Evolutionary conservation across 2,888 invertebrate genomes (phyloP).

Genomic region (Drosophila nigritarsus): DNA sequence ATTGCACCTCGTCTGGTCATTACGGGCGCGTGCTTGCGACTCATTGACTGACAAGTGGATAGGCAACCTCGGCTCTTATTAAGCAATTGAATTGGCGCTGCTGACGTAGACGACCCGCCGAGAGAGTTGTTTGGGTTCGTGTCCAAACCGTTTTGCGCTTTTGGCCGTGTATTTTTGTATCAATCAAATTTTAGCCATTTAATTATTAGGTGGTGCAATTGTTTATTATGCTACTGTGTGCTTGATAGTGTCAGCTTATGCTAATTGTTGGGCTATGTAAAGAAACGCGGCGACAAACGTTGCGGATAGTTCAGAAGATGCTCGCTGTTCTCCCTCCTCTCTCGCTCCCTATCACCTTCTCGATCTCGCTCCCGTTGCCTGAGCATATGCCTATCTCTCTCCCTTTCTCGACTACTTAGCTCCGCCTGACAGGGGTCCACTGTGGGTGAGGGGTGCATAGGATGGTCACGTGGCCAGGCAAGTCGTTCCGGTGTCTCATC

Average conservation of each 20-base stretch:
- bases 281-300: constrained; percentile 30
- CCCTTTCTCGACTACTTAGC: constrained; percentile 16
- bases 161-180: constrained; percentile 2
- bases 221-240: constrained; percentile 61
- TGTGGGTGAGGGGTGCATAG: constrained; percentile 5
- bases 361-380: constrained; percentile 12
- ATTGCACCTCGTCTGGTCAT: constrained; percentile 47
- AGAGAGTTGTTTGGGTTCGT: constrained; percentile 23
- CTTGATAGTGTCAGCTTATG: constrained; percentile 24
- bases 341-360: constrained; percentile 1
- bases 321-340: constrained; percentile 9
- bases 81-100: constrained; percentile 47
- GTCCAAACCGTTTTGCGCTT: not conserved
- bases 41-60: constrained; percentile 45
- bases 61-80: constrained; percentile 32
- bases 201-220: constrained; percentile 42
- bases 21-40: constrained; percentile 63
- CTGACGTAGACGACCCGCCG: constrained; percentile 31
- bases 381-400: constrained; percentile 3
- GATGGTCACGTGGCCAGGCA: constrained; percentile 30
- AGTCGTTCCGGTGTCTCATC: constrained; percentile 25
- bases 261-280: constrained; percentile 55
- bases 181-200: constrained; percentile 1
- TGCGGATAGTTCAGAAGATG: constrained; percentile 27
- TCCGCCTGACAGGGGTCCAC: constrained; percentile 63